phyloP scores from a whole-genome alignment of 2,113 vertebrate genomes.

The Scatophagus argus region DNA sequence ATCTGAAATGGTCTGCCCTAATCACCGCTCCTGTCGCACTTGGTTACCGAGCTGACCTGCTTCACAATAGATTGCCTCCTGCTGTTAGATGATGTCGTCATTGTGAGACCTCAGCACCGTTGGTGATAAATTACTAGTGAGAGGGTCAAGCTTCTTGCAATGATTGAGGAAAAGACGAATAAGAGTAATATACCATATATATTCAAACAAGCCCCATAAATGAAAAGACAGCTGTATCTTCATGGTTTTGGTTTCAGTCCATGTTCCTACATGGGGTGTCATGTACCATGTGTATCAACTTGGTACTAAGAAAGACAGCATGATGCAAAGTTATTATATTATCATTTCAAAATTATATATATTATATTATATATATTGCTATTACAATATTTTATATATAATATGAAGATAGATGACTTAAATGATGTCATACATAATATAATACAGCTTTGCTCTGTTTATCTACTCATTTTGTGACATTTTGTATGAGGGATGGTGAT shows the following conservation, averaged over 20 bases:
- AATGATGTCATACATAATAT: neutral
- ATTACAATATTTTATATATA: neutral
- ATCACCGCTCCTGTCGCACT: slow-evolving; percentile 55
- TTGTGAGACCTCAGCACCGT: slow-evolving; percentile 45
- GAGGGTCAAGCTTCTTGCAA: slow-evolving; percentile 49
- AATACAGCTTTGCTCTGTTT: neutral
- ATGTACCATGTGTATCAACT: too few relatives aligned
- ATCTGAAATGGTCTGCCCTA: slow-evolving; percentile 64
- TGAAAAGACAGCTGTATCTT: neutral
- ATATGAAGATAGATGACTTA: neutral
- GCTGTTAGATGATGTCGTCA: slow-evolving; percentile 63
- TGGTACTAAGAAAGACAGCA: too few relatives aligned
- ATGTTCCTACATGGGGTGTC: too few relatives aligned
- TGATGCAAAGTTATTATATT: too few relatives aligned
- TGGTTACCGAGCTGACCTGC: slow-evolving; percentile 64
- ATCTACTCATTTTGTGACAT: neutral
- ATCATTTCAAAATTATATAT: too few relatives aligned
- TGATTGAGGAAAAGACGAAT: slow-evolving; percentile 36
- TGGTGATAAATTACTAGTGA: slow-evolving; percentile 45
- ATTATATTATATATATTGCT: too few relatives aligned
- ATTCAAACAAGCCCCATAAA: slow-evolving; percentile 21
- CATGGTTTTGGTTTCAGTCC: neutral
- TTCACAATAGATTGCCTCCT: slow-evolving; percentile 50
- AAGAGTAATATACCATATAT: slow-evolving; percentile 10
- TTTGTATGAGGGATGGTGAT: neutral